Evolutionary conservation across 2,113 vertebrate species (phyloP).

Genomic region (Neotragus pygmaeus): DNA sequence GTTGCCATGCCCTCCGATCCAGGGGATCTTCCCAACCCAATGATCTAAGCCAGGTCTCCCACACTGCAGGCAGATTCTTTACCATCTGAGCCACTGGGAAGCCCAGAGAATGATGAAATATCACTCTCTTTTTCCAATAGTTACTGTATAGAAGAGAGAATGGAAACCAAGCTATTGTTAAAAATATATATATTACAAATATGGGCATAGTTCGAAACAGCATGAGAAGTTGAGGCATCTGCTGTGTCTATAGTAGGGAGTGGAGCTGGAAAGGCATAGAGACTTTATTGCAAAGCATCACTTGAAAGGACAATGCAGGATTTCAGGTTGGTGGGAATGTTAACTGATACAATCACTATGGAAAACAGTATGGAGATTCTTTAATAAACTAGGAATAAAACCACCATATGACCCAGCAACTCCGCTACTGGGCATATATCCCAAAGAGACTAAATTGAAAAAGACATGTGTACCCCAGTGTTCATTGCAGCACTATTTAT

Average conservation of each 20-base stretch:
- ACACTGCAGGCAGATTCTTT: background rate
- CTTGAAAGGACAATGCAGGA: background rate
- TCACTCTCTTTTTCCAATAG: background rate
- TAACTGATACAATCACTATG: background rate
- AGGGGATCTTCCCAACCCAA: background rate
- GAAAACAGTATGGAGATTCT: background rate
- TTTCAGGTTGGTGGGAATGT: background rate
- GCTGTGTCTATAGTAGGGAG: background rate
- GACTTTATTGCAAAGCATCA: background rate
- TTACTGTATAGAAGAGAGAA: background rate
- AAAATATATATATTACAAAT: background rate
- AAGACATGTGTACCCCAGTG: background rate
- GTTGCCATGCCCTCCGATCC: background rate
- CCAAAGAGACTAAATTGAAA: background rate
- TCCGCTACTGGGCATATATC: background rate
- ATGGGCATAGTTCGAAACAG: background rate
- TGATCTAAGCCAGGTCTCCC: background rate
- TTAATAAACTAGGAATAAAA: background rate
- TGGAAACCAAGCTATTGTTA: background rate
- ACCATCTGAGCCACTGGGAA: background rate
- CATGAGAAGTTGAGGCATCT: background rate
- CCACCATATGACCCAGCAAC: background rate
- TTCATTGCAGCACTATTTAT: background rate
- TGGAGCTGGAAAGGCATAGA: background rate
- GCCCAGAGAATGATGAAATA: background rate